Evolutionary conservation across 1,140 invertebrate species (phyloP).

Genomic region (Papilio aristodemus): DNA sequence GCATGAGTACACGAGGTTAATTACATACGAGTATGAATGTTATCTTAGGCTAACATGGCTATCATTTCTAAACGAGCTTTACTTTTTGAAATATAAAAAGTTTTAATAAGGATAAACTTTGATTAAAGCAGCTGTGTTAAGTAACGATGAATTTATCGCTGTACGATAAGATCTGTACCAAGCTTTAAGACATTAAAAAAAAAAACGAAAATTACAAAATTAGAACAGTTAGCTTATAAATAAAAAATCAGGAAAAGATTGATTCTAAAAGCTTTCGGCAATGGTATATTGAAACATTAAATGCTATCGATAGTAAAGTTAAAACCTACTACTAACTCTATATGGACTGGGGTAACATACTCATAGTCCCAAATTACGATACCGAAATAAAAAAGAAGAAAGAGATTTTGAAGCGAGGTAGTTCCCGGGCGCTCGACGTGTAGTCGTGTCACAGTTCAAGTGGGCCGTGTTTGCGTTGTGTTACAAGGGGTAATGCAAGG

Average conservation of each 20-base stretch:
- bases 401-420: not conserved
- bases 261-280: too few relatives aligned
- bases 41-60: not conserved
- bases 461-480: slow-evolving; percentile 31
- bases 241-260: too few relatives aligned
- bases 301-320: too few relatives aligned
- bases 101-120: not conserved
- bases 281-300: too few relatives aligned
- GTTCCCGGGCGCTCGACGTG: not conserved
- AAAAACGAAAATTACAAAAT: too few relatives aligned
- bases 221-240: too few relatives aligned
- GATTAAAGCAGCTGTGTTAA: not conserved
- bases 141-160: not conserved
- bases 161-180: too few relatives aligned
- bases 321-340: too few relatives aligned
- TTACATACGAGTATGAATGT: not conserved
- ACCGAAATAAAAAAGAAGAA: slow-evolving; percentile 13
- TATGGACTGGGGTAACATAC: too few relatives aligned
- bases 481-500: slow-evolving; percentile 34
- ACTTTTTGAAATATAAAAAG: too few relatives aligned
- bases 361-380: not conserved
- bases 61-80: not conserved
- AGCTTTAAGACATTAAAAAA: too few relatives aligned
- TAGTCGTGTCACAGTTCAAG: slow-evolving; percentile 31
- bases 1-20: not conserved